Evolutionary conservation across 2,113 vertebrate genomes (phyloP), one percentile per base, ranked within the genome.

Genomic region (Empidonax alnorum): DNA sequence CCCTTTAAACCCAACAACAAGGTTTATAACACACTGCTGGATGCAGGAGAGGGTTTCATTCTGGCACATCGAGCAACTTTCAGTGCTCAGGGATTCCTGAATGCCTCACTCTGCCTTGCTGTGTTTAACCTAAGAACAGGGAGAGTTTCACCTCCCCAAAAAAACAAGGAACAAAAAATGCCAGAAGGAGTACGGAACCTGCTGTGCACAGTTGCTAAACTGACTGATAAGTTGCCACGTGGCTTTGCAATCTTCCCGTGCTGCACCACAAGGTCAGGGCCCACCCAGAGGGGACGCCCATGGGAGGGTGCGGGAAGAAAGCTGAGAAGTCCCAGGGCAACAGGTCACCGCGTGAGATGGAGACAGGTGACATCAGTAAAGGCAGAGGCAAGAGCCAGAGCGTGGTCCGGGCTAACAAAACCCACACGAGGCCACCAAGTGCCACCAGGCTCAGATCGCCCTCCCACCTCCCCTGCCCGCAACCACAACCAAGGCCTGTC

Each of bases 331-430:
- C 47, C 56, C 79, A 41, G 41, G 42, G 56, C 61, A 71, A n/a
- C 5, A 24, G 67, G 47, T 69, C n/a, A 65, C n/a, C 62, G 16
- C 0, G 0, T 25, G 52, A 44, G 63, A 52, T 6, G 0, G 6
- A 49, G 55, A 69, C 33, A 53, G 65, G 28, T 11, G 46, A 68
- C 77, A 42, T 5, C 47, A 46, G 47, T 10, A 9, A 58, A 71
- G 56, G 35, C 31, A 74, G 79, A 77, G 55, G 28, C 23, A 47
- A 67, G 50, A 50, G 55, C 27, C 2, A 7, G 42, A 35, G 50
- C 2, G 53, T 0, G 1, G 20, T 6, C 49, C n/a, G 61, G 25
- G 35, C 77, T 68, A n/a, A 39, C 10, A 49, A 74, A 84, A 56
- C 33, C 67, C 49, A 30, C 46, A n/a, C 0, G 0, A 88, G 53